Conservation (phyloP, 2,888 invertebrate species). For the Nemurella pictetii region DNA sequence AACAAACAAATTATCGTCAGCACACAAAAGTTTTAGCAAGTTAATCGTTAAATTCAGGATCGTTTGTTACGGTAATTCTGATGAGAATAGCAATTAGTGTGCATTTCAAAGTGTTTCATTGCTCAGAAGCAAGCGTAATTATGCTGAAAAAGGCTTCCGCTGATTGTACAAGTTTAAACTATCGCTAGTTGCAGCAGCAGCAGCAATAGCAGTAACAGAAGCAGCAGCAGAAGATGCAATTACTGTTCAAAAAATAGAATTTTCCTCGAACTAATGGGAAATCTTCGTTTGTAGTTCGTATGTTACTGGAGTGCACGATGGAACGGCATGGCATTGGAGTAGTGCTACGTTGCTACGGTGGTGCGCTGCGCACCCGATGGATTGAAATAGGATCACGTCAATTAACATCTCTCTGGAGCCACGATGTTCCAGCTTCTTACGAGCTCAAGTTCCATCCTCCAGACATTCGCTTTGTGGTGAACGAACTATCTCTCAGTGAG, state of each 20-base stretch:
- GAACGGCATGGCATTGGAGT: not conserved
- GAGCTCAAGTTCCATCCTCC: not conserved
- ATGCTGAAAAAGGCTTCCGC: not conserved
- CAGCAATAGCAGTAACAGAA: not conserved
- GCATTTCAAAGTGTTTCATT: not conserved
- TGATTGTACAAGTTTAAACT: not conserved
- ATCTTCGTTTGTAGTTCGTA: not conserved
- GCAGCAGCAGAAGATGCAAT: not conserved
- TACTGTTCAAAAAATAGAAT: not conserved
- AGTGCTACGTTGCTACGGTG: not conserved
- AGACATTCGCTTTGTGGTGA: not conserved
- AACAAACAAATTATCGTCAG: not conserved
- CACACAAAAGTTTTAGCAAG: not conserved
- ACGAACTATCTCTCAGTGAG: too few species aligned
- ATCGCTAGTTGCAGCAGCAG: not conserved
- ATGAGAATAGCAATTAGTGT: not conserved
- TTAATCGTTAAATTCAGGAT: not conserved
- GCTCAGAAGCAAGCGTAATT: not conserved
- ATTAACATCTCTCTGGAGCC: not conserved
- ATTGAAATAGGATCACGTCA: not conserved
- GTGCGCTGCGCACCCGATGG: too few species aligned
- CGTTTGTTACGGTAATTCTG: not conserved
- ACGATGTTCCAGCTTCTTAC: not conserved
- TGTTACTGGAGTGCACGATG: not conserved
- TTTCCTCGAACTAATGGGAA: not conserved